Evolutionary conservation across 2,888 invertebrate species (phyloP).

Genomic region (Coremacera marginata): DNA sequence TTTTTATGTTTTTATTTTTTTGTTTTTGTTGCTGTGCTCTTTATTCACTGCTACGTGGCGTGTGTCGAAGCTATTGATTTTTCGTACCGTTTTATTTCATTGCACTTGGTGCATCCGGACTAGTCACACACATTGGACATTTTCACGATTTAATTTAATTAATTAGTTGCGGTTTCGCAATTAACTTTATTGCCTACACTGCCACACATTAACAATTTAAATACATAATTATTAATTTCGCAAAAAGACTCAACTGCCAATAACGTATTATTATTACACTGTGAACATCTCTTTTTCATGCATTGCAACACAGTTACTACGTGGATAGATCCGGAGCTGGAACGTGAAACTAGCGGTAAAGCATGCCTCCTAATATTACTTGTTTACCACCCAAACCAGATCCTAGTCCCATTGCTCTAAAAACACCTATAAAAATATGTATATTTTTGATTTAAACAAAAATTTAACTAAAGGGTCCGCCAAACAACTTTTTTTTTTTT

Average conservation of each 20-base stretch:
- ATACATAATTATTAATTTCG: conserved; percentile 21
- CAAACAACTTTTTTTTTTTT: too few relatives aligned
- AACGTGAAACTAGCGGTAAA: background rate
- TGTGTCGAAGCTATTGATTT: conserved; percentile 21
- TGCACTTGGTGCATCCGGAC: background rate
- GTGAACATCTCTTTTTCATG: background rate
- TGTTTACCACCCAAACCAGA: background rate
- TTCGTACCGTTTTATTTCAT: conserved; percentile 16
- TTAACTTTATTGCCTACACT: conserved; percentile 65
- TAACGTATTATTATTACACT: conserved; percentile 22
- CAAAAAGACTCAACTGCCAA: background rate
- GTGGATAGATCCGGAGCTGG: background rate
- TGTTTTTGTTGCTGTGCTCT: conserved; percentile 3
- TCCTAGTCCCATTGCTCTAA: background rate
- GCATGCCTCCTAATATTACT: background rate
- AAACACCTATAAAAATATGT: too few relatives aligned
- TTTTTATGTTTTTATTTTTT: conserved; percentile 1
- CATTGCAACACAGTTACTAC: background rate
- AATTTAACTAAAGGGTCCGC: too few relatives aligned
- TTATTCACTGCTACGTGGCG: background rate
- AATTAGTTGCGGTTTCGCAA: conserved; percentile 68
- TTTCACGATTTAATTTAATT: conserved; percentile 62
- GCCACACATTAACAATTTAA: conserved; percentile 42
- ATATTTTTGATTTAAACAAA: too few relatives aligned
- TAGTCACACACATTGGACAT: background rate